phyloP scores from a whole-genome alignment of 2,113 vertebrate genomes.

The Entosphenus tridentatus region DNA sequence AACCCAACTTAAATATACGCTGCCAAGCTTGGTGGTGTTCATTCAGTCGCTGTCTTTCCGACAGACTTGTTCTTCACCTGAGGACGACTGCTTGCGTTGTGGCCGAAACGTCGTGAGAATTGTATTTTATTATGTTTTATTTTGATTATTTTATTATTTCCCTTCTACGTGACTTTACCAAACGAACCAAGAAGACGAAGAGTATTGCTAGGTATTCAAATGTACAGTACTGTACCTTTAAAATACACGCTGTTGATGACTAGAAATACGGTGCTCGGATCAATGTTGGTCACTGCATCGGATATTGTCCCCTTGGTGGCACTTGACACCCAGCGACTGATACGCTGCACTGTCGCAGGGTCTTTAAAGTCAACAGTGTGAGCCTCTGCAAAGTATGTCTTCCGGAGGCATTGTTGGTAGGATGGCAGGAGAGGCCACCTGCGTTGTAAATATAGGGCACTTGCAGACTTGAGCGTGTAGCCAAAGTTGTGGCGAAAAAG shows the following conservation, averaged over 20 bases:
- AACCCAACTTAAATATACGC: too few species aligned
- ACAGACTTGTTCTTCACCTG: too few species aligned
- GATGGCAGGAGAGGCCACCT: constrained; percentile 28
- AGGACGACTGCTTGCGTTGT: too few species aligned
- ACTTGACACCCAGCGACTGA: constrained; percentile 52
- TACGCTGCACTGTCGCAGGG: constrained; percentile 38
- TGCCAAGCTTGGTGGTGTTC: too few species aligned
- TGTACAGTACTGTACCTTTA: constrained; percentile 41
- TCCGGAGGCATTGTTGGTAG: constrained; percentile 39
- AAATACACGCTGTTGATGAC: constrained; percentile 90
- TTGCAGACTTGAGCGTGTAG: constrained; percentile 58
- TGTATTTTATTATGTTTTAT: too few species aligned
- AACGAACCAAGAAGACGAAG: too few species aligned
- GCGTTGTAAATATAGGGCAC: constrained; percentile 50
- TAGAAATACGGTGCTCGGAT: constrained; percentile 55
- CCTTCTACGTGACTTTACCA: too few species aligned
- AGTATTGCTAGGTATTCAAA: too few species aligned
- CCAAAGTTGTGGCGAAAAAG: constrained; percentile 86
- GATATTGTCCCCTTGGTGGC: constrained; percentile 72
- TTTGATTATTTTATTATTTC: too few species aligned
- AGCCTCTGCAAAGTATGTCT: constrained; percentile 63
- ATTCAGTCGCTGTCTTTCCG: too few species aligned
- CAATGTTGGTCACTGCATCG: constrained; percentile 45
- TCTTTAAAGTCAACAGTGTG: constrained; percentile 57
- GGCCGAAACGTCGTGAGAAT: too few species aligned